phyloP scores from a whole-genome alignment of 2,888 invertebrate species.

The Scaptomyza flava region DNA sequence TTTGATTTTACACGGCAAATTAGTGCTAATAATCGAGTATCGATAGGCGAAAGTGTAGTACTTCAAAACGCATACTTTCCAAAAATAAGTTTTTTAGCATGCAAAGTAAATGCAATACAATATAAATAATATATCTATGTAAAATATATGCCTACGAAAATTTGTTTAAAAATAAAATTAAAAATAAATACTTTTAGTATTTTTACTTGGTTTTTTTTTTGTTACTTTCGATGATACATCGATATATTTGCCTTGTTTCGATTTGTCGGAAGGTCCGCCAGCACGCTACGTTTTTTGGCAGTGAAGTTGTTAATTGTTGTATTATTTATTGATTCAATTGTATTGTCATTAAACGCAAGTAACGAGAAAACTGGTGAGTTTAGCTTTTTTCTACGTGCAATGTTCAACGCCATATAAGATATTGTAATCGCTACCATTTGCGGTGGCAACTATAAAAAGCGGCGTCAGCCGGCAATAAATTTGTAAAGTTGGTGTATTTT shows the following conservation, averaged over 20 bases:
- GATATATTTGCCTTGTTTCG: constrained; percentile 17
- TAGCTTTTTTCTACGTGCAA: background rate
- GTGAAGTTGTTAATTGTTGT: constrained; percentile 4
- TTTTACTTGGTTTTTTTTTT: constrained; percentile 1
- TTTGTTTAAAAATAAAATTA: background rate
- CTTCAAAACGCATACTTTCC: background rate
- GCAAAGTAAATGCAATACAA: background rate
- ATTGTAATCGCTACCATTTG: background rate
- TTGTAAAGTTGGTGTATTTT: background rate
- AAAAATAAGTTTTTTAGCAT: no score
- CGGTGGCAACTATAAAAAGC: background rate
- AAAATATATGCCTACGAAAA: background rate
- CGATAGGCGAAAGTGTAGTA: constrained; percentile 11
- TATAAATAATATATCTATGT: background rate
- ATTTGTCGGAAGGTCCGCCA: constrained; percentile 10
- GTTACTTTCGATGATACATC: constrained; percentile 11
- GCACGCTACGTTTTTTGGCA: constrained; percentile 35
- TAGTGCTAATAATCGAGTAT: background rate
- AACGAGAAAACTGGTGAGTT: constrained; percentile 24
- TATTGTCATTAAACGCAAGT: background rate
- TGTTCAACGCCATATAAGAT: background rate
- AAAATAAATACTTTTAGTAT: constrained; percentile 3
- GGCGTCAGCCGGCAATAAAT: constrained; percentile 46
- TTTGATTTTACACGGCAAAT: background rate
- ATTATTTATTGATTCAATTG: constrained; percentile 10